These are phyloP conservation scores for Cichladusa arquata DNA, from an alignment of 2,113 vertebrate genomes.

Conservation along the genomic window DNA sequence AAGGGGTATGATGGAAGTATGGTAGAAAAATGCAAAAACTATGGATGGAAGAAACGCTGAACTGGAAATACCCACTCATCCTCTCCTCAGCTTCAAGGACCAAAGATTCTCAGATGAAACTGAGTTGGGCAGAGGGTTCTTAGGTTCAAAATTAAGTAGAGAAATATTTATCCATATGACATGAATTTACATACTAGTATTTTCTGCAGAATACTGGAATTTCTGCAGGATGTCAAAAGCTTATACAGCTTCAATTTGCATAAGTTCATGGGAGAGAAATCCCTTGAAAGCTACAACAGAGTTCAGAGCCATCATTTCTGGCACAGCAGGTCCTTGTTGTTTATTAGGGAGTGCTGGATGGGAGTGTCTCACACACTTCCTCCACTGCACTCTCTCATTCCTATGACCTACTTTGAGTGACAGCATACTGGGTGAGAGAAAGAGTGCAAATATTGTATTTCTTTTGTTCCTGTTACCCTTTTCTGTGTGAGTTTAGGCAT, in stretches of 20 bases:
- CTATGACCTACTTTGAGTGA: neutral
- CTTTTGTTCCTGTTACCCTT: neutral
- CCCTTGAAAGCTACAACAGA: neutral
- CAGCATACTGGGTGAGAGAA: neutral
- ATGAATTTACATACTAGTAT: neutral
- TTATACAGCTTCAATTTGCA: neutral
- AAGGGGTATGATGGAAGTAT: neutral
- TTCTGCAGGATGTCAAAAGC: neutral
- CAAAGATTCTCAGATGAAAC: neutral
- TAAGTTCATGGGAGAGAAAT: neutral
- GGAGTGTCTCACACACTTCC: neutral
- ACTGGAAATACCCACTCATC: neutral
- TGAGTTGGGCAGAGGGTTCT: rapidly evolving
- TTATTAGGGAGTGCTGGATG: neutral
- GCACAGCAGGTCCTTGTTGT: neutral
- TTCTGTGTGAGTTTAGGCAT: neutral
- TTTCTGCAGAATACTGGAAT: neutral
- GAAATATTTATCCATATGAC: neutral
- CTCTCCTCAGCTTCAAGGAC: neutral
- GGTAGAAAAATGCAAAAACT: neutral
- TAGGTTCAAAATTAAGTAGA: neutral
- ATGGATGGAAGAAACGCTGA: neutral
- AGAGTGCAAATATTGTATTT: neutral
- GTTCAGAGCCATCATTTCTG: neutral
- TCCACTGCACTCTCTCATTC: neutral